Conservation (phyloP, 2,113 vertebrate genomes). For the Scomber colias region DNA sequence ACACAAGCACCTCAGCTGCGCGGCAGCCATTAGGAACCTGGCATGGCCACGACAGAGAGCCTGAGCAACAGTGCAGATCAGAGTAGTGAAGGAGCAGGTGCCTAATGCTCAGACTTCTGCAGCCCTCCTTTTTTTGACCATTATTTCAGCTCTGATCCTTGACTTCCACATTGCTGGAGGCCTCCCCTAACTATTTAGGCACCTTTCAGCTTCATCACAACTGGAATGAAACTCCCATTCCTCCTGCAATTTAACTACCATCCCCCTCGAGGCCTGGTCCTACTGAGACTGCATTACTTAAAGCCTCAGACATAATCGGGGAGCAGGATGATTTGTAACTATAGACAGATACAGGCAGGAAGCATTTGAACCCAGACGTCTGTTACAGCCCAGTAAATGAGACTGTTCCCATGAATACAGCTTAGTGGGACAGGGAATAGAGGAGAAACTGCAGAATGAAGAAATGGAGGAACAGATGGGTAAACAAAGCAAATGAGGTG, state of each 20-base stretch:
- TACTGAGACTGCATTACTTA: constrained; percentile 37
- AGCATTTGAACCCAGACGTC: constrained; percentile 22
- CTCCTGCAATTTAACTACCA: constrained; percentile 54
- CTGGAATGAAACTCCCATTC: constrained; percentile 55
- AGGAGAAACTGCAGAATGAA: not conserved
- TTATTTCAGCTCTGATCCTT: constrained; percentile 63
- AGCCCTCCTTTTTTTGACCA: constrained; percentile 33
- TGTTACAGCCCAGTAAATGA: constrained; percentile 44
- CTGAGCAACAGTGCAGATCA: constrained; percentile 47
- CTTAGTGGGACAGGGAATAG: not conserved
- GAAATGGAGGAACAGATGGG: constrained; percentile 1
- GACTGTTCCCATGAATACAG: constrained; percentile 30
- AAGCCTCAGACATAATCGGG: constrained; percentile 38
- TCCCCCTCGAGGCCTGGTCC: constrained; percentile 29
- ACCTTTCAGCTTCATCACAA: constrained; percentile 68
- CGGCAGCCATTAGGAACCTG: constrained; percentile 78
- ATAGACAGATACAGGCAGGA: constrained; percentile 47
- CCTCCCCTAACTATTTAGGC: constrained; percentile 47
- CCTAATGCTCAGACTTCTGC: constrained; percentile 51
- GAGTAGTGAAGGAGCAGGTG: constrained; percentile 59
- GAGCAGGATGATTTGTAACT: constrained; percentile 58
- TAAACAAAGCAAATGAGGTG: constrained; percentile 26
- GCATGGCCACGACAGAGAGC: constrained; percentile 60
- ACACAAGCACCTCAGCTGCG: constrained; percentile 73
- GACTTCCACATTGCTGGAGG: constrained; percentile 39